Conservation (phyloP, 2,113 vertebrate species). For the Tachysurus fulvidraco region DNA sequence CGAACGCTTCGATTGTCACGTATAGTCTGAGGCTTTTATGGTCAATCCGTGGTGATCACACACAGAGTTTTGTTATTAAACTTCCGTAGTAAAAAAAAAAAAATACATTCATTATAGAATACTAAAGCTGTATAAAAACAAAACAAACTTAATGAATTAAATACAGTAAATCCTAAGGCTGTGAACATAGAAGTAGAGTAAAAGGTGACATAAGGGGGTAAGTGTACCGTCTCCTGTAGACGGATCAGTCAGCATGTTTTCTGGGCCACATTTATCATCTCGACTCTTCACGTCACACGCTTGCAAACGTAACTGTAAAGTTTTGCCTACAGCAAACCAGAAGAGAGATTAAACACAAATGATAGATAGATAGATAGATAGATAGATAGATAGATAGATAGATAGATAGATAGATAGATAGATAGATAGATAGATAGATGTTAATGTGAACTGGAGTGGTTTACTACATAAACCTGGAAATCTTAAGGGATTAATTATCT, state of each 20-base stretch:
- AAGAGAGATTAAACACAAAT: neutral
- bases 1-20: neutral
- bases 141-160: neutral
- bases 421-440: neutral
- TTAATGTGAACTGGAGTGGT: neutral
- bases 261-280: slow-evolving; percentile 94
- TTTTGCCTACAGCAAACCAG: slow-evolving; percentile 76
- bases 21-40: neutral
- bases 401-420: too few species aligned
- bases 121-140: neutral
- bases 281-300: slow-evolving; percentile 97
- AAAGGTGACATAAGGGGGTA: neutral
- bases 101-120: neutral
- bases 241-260: slow-evolving; percentile 88
- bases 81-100: neutral
- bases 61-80: neutral
- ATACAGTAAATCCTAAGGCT: neutral
- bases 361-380: neutral
- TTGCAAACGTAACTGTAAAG: slow-evolving; percentile 86
- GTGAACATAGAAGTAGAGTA: too few species aligned
- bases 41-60: neutral
- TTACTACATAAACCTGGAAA: neutral
- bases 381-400: too few species aligned
- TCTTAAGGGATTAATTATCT: neutral
- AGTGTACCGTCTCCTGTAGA: slow-evolving; percentile 87